Conservation (phyloP, 2,113 vertebrate genomes). For the Cettia cetti region DNA sequence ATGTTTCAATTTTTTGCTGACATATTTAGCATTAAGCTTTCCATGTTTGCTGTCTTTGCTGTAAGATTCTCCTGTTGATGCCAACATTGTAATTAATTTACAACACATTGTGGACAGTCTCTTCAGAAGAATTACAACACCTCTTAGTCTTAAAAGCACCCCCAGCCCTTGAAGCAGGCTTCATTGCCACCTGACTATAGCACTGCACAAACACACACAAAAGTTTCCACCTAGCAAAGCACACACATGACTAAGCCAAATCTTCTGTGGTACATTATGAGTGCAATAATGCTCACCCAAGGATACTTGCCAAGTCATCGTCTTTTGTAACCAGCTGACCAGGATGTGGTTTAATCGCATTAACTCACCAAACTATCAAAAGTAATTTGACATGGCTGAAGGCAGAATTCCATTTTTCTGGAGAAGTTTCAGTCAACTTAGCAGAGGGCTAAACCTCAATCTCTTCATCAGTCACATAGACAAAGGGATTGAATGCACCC, state of each 20-base stretch:
- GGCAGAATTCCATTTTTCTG: not conserved
- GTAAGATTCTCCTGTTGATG: not conserved
- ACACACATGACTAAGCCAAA: not conserved
- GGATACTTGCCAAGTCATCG: not conserved
- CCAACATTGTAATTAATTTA: not conserved
- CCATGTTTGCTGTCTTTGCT: not conserved
- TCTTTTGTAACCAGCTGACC: not conserved
- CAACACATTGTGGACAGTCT: not conserved
- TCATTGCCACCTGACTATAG: not conserved
- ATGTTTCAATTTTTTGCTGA: not conserved
- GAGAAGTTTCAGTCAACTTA: not conserved
- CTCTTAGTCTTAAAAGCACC: not conserved
- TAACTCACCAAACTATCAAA: constrained; percentile 1
- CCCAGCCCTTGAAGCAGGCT: not conserved
- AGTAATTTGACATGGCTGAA: not conserved
- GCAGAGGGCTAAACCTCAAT: not conserved
- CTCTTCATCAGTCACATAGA: not conserved
- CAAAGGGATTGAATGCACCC: rapidly evolving
- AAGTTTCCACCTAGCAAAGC: not conserved
- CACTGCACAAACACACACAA: not conserved
- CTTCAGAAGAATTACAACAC: not conserved
- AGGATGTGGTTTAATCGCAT: constrained; percentile 25
- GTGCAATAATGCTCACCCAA: not conserved
- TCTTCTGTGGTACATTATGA: not conserved
- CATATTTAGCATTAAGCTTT: not conserved